phyloP scores from a whole-genome alignment of 2,797 vertebrate genomes.

The Pristis pectinata region DNA sequence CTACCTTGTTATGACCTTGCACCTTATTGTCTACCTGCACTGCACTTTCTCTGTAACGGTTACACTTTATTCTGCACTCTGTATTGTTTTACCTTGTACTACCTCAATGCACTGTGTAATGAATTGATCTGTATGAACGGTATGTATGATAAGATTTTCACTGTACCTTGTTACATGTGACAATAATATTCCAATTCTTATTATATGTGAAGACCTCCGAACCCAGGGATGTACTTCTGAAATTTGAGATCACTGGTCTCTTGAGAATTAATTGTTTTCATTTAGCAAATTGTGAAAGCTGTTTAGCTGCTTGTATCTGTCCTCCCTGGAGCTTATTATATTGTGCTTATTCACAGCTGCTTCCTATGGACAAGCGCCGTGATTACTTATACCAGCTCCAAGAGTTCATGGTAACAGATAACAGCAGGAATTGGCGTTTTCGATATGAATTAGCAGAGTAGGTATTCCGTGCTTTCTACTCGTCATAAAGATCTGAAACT shows the following conservation, averaged over 20 bases:
- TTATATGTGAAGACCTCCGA: background rate
- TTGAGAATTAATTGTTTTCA: background rate
- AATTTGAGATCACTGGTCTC: background rate
- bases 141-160: no score
- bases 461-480: conserved; percentile 41
- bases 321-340: background rate
- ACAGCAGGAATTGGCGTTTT: conserved; percentile 65
- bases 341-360: conserved; percentile 50
- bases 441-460: conserved; percentile 62
- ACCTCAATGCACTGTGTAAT: no score
- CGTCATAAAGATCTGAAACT: background rate
- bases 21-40: no score
- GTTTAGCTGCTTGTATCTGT: background rate
- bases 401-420: conserved; percentile 63
- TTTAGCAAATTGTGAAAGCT: background rate
- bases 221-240: background rate
- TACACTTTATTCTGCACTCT: no score
- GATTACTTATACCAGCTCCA: conserved; percentile 65
- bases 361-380: conserved; percentile 63
- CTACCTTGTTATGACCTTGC: no score
- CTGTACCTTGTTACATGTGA: no score
- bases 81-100: no score
- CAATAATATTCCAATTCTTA: no score
- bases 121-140: no score
- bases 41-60: no score